phyloP scores from a whole-genome alignment of 2,888 invertebrate genomes.

The Phytoseiulus persimilis region DNA sequence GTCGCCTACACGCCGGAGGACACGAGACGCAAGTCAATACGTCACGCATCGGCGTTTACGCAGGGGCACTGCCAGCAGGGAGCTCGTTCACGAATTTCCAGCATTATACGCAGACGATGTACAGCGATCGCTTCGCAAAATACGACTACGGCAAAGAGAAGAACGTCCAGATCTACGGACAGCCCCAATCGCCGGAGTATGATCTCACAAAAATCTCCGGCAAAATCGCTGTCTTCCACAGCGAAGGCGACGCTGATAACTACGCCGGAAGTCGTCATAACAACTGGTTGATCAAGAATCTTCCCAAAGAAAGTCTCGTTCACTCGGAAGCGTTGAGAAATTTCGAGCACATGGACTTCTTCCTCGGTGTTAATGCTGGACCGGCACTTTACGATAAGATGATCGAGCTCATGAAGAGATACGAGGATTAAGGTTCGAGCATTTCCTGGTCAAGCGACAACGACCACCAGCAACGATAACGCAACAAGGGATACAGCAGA shows the following conservation, averaged over 20 bases:
- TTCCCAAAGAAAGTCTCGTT: neutral
- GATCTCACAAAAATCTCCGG: neutral
- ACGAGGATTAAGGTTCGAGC: neutral
- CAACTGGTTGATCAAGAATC: neutral
- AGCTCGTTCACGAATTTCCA: neutral
- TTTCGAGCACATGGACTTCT: constrained; percentile 17
- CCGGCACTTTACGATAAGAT: neutral
- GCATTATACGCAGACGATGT: neutral
- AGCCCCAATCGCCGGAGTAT: neutral
- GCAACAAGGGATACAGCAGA: neutral
- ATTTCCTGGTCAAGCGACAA: neutral
- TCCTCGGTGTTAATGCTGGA: neutral
- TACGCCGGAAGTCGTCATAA: constrained; percentile 16
- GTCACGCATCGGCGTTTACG: neutral
- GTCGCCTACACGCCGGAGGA: neutral
- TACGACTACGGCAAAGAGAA: neutral
- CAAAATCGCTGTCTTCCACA: constrained; percentile 11
- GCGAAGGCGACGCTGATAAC: neutral
- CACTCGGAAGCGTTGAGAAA: neutral
- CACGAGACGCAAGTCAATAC: neutral
- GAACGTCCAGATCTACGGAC: neutral
- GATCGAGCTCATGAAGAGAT: neutral
- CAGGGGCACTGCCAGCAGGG: neutral
- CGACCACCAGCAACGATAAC: neutral
- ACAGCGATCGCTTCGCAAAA: constrained; percentile 23